These are phyloP conservation scores for Cremastinae sp. DNA, from an alignment of 2,888 invertebrate genomes.

Conservation along the genomic window DNA sequence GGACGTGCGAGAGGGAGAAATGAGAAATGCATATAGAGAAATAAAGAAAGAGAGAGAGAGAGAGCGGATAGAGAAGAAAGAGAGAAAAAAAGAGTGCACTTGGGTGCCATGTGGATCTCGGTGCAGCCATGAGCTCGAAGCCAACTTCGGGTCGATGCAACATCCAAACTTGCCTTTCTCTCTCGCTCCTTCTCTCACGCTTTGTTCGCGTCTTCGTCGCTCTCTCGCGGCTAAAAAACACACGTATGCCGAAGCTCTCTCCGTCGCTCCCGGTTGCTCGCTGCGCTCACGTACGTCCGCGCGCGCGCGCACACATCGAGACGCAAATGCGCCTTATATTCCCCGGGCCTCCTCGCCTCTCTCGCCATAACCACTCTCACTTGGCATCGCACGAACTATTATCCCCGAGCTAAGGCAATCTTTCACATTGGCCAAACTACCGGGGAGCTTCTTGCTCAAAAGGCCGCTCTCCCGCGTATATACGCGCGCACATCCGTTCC, in stretches of 20 bases:
- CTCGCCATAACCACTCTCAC: constrained; percentile 28
- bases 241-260: constrained; percentile 42
- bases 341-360: constrained; percentile 35
- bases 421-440: constrained; percentile 30
- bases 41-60: constrained; percentile 38
- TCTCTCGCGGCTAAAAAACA: constrained; percentile 52
- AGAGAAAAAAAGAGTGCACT: constrained; percentile 64
- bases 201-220: constrained; percentile 48
- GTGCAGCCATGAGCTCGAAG: constrained; percentile 68
- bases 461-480: background rate
- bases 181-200: constrained; percentile 50
- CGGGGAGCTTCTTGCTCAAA: background rate
- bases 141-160: constrained; percentile 75
- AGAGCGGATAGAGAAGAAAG: constrained; percentile 48
- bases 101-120: constrained; percentile 76
- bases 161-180: constrained; percentile 47
- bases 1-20: no score
- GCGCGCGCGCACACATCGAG: constrained; percentile 7
- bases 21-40: background rate
- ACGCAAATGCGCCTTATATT: constrained; percentile 16
- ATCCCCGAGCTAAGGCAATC: constrained; percentile 12
- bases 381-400: constrained; percentile 29
- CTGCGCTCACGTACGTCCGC: constrained; percentile 6
- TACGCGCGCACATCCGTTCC: no score
- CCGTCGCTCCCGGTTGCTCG: constrained; percentile 33